Conservation (phyloP, 37 sponge, comb jelly and placozoan species). For the Hexactinellida sp. region DNA sequence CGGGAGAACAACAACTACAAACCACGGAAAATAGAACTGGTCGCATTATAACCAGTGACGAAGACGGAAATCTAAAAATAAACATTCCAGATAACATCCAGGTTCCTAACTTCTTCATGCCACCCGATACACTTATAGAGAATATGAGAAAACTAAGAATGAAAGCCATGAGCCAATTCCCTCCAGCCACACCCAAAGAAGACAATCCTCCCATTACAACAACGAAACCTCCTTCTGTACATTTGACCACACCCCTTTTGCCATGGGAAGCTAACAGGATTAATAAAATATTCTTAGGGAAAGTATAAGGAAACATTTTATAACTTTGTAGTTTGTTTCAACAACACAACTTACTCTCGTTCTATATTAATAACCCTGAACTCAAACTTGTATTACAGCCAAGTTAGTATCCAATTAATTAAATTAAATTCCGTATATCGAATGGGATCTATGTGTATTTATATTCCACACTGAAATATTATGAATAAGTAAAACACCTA, state of each 20-base stretch:
- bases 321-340: background rate
- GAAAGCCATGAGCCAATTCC: background rate
- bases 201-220: background rate
- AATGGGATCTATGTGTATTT: background rate
- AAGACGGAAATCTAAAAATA: background rate
- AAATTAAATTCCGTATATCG: background rate
- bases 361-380: too few species aligned
- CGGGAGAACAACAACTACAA: background rate
- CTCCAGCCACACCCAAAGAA: background rate
- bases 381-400: too few species aligned
- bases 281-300: slow-evolving; percentile 16
- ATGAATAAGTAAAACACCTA: background rate
- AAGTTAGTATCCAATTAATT: background rate
- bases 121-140: slow-evolving; percentile 13
- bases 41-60: background rate
- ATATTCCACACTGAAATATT: background rate
- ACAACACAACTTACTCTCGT: background rate
- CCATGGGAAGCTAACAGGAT: slow-evolving; percentile 14
- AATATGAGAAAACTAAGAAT: background rate
- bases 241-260: background rate
- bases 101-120: background rate
- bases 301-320: slow-evolving; percentile 1
- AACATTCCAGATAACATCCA: background rate
- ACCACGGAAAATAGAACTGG: background rate
- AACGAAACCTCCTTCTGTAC: background rate